phyloP scores from a whole-genome alignment of 2,113 vertebrate genomes.

The Gopherus evgoodei region DNA sequence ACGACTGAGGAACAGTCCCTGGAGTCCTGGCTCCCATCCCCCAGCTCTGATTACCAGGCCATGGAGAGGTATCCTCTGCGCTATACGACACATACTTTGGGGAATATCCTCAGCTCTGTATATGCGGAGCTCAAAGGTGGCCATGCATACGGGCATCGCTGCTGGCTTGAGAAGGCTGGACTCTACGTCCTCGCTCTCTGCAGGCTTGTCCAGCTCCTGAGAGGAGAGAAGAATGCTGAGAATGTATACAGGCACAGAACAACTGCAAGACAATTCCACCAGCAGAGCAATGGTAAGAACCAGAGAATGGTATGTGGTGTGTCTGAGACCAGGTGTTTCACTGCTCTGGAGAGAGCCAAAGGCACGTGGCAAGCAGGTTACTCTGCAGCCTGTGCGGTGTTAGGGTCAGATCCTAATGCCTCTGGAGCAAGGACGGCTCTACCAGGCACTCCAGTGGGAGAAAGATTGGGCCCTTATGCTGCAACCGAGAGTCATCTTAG shows the following conservation, averaged over 20 bases:
- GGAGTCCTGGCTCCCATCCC: background rate
- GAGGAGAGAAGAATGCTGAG: background rate
- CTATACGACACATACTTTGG: slow-evolving; percentile 40
- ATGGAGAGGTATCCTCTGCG: background rate
- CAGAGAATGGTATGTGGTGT: background rate
- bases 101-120: slow-evolving; percentile 74
- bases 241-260: background rate
- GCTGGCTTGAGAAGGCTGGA: slow-evolving; percentile 37
- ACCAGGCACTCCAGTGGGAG: background rate
- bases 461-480: no score
- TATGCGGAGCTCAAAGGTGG: slow-evolving; percentile 62
- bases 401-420: background rate
- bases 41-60: background rate
- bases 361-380: background rate
- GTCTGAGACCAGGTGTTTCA: background rate
- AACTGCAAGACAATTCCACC: no score
- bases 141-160: background rate
- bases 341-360: background rate
- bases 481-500: background rate
- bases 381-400: background rate
- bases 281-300: no score
- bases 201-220: slow-evolving; percentile 50
- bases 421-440: background rate
- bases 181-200: background rate
- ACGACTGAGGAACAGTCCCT: background rate